Evolutionary conservation across 2,797 vertebrate species (phyloP), one percentile per base, ranked within the genome.

Genomic region (Enteromius viviparus): DNA sequence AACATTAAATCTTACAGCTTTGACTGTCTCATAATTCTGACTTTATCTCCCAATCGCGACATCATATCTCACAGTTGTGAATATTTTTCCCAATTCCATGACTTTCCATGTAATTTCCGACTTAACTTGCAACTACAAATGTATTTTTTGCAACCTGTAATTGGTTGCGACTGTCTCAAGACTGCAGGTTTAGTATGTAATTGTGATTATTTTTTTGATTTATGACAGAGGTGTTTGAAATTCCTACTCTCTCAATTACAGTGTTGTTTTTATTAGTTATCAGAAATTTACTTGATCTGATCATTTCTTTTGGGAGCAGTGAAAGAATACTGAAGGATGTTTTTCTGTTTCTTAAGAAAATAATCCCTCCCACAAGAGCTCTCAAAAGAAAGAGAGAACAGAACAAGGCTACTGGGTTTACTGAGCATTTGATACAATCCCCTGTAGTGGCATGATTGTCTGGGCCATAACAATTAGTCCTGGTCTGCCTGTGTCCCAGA

Each of bases 391-490:
- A 72, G 72, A 83, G 76, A 60, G 15, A 47, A 76, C 23, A 80
- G 66, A 64, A 83, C 76, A 45, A 62, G 82, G 77, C 53, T 42
- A 70, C 81, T 65, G 66, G 82, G 77, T 68, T 51, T 64, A 82
- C 49, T 76, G 64, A 80, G 70, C 64, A 58, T 70, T 14, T 47
- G 80, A 78, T 83, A 78, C 77, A 53, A 82, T 49, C 78, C 88
- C 85, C 84, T 42, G 34, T 78, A 75, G 83, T 77, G 78, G 72
- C 81, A 80, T 81, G 62, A 79, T 75, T 87, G 83, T 85, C 86
- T 84, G 80, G 53, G 64, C 51, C 51, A 62, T 34, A 55, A 81
- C 84, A 89, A 88, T 91, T 90, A 89, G 80, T 62, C 66, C 69
- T 71, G 76, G 47, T 60, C 83, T 29, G 72, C 62, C 69, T 84